Base-by-base conservation (phyloP, 2,113 vertebrate species). In the Cyprinus carpio region DNA sequence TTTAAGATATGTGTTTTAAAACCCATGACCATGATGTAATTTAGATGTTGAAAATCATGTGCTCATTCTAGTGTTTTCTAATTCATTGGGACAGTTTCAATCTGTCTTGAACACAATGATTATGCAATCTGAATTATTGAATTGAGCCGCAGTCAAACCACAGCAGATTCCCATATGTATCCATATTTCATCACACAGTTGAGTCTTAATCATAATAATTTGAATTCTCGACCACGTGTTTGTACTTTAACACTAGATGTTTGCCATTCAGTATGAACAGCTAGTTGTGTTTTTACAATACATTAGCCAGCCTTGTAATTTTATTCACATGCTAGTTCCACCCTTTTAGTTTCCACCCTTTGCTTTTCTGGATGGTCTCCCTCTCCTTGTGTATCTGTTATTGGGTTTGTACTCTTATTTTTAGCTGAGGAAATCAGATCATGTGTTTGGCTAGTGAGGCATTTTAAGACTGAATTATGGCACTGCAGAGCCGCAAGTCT, bases 391-490 rank as follows among this genome's bases (percentile, higher is more conserved):
- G 34, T 37, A 27, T 79, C 76, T 27, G 37, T 64, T 80, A 80
- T 80, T 80, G 34, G 58, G 15, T 64, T 80, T 64, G 77, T 25
- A 43, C 37, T 80, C 58, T 80, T 79, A 43, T 20, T n/a, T 80
- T 80, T 64, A 80, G 58, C 58, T 4, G 34, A 43, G 77, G 34
- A 80, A 62, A 80, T 80, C 37, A 80, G 77, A 80, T 80, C 23
- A 43, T 43, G 58, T 64, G 56, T 34, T 80, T 43, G 34, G 8
- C 77, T 80, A 64, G 6, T 64, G 15, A 25, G n/a, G 77, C 34
- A 27, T 62, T 46, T 80, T 27, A 79, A 40, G 56, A 62, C 23
- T 62, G 34, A 62, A 79, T 62, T 40, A 80, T 80, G n/a, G n/a
- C 62, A 62, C n/a, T 79, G 77, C 29, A 76, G 25, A 29, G 25